Evolutionary conservation across 2,797 vertebrate genomes (phyloP).

Genomic region (Sorex maritimensis): DNA sequence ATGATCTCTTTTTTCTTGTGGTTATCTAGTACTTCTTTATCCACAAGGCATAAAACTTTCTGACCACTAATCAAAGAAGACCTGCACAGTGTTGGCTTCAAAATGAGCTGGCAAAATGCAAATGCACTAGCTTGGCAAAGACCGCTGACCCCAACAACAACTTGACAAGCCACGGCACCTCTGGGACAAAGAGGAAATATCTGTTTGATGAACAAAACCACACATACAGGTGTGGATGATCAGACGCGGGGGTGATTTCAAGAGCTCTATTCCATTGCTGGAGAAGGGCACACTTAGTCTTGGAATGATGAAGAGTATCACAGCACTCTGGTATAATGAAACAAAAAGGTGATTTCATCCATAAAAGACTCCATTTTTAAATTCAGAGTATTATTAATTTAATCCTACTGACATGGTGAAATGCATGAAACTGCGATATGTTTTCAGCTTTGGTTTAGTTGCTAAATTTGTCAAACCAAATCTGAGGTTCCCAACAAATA

Average conservation of each 20-base stretch:
- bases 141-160: background rate
- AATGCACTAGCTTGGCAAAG: background rate
- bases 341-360: background rate
- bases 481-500: background rate
- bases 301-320: too few species aligned
- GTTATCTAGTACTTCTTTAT: too few species aligned
- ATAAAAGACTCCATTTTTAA: background rate
- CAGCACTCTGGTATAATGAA: too few species aligned
- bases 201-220: background rate
- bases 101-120: background rate
- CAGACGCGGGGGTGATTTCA: background rate
- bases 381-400: background rate
- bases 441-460: background rate
- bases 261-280: background rate
- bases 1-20: too few species aligned
- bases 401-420: background rate
- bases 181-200: background rate
- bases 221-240: background rate
- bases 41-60: background rate
- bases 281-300: background rate
- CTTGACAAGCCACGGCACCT: background rate
- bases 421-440: background rate
- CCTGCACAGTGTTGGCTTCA: too few species aligned
- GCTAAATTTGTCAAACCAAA: slow-evolving; percentile 6
- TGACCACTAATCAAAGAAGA: background rate